Evolutionary conservation across 2,888 invertebrate species (phyloP).

Genomic region (Ornithoptera alexandrae): DNA sequence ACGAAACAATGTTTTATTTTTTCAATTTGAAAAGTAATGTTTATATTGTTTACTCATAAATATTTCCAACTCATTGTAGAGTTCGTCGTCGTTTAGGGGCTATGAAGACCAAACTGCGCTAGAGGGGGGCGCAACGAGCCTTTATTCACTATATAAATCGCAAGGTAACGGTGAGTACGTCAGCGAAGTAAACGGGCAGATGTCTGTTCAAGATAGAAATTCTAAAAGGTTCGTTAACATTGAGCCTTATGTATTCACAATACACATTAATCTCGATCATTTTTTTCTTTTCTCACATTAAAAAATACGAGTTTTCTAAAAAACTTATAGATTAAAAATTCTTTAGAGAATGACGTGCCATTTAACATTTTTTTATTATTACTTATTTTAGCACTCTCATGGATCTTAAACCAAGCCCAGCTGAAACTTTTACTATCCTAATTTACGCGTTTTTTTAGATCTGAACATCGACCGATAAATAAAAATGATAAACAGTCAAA

Average conservation of each 20-base stretch:
- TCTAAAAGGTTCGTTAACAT: conserved; percentile 37
- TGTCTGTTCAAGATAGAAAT: conserved; percentile 41
- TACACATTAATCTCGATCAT: neutral
- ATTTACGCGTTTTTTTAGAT: conserved; percentile 5
- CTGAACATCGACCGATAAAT: conserved; percentile 22
- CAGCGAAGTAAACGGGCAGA: conserved; percentile 46
- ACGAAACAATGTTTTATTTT: too few relatives aligned
- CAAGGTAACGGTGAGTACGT: conserved; percentile 49
- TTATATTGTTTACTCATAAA: neutral
- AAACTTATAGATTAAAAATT: too few relatives aligned
- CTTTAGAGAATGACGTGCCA: too few relatives aligned
- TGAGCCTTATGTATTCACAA: neutral
- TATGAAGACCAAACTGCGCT: conserved; percentile 40
- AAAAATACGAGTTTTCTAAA: neutral
- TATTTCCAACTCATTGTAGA: conserved; percentile 40
- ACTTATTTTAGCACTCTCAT: neutral
- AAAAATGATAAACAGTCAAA: conserved; percentile 36
- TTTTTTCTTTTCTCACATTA: neutral
- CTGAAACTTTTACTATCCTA: neutral
- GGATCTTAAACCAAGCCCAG: neutral
- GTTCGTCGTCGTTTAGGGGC: conserved; percentile 46
- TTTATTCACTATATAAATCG: conserved; percentile 62
- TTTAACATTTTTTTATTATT: neutral
- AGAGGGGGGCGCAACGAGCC: conserved; percentile 48
- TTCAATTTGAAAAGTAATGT: too few relatives aligned